phyloP scores from a whole-genome alignment of 1,140 invertebrate species.

The Eueides isabella region DNA sequence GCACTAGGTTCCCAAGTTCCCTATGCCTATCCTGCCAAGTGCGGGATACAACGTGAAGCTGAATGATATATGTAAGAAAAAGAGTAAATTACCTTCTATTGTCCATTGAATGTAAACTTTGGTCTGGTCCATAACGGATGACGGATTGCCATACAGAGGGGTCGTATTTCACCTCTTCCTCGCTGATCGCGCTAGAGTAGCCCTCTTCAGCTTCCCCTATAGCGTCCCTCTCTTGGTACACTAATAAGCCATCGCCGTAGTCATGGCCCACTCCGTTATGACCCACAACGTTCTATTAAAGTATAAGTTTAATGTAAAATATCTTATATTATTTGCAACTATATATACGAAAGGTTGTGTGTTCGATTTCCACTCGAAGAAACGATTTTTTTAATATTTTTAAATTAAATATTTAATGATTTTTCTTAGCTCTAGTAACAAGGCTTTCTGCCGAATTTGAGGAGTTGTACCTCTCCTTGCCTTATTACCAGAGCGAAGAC shows the following conservation, averaged over 20 bases:
- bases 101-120: conserved; percentile 68
- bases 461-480: too few relatives aligned
- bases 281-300: conserved; percentile 32
- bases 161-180: conserved; percentile 85
- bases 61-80: neutral
- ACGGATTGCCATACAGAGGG: conserved; percentile 85
- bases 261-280: conserved; percentile 80
- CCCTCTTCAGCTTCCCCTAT: conserved; percentile 81
- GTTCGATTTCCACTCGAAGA: too few relatives aligned
- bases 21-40: too few relatives aligned
- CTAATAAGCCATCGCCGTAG: conserved; percentile 84
- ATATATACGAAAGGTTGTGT: neutral
- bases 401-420: too few relatives aligned
- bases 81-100: conserved; percentile 76
- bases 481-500: too few relatives aligned
- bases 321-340: neutral
- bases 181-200: conserved; percentile 85
- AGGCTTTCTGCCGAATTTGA: too few relatives aligned
- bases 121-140: conserved; percentile 84
- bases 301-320: neutral
- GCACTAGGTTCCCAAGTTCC: too few relatives aligned
- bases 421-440: too few relatives aligned
- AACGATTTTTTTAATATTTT: too few relatives aligned
- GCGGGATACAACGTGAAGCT: too few relatives aligned
- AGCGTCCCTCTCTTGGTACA: conserved; percentile 82